These are phyloP conservation scores for Tholera decimalis DNA, from an alignment of 2,888 invertebrate species.

Conservation along the genomic window DNA sequence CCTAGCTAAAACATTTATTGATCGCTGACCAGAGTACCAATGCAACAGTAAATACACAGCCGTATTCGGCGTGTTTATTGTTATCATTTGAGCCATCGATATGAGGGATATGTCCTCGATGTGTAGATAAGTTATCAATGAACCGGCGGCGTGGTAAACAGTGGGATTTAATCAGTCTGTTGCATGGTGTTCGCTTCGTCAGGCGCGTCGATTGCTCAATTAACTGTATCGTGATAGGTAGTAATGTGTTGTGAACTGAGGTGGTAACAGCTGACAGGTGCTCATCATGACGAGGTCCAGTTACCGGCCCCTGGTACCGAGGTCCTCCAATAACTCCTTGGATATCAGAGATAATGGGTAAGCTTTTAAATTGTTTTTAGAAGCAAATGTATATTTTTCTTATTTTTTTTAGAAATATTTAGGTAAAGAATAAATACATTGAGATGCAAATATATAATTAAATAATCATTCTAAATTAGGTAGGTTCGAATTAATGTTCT, in stretches of 20 bases:
- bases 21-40: constrained; percentile 75
- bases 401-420: background rate
- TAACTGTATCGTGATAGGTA: constrained; percentile 59
- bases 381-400: constrained; percentile 1
- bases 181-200: constrained; percentile 69
- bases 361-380: constrained; percentile 63
- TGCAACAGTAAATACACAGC: constrained; percentile 76
- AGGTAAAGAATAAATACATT: background rate
- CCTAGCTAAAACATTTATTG: constrained; percentile 83
- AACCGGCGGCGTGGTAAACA: constrained; percentile 67
- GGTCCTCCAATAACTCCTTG: constrained; percentile 84
- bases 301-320: constrained; percentile 86
- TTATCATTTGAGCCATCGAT: constrained; percentile 60
- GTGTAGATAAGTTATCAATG: constrained; percentile 77
- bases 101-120: constrained; percentile 69
- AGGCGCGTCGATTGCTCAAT: constrained; percentile 78
- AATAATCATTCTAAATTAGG: background rate
- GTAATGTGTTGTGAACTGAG: constrained; percentile 60
- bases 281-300: constrained; percentile 86
- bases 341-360: constrained; percentile 84
- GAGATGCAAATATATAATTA: background rate
- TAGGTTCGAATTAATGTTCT: background rate
- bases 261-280: constrained; percentile 40
- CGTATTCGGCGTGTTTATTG: constrained; percentile 73
- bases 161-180: constrained; percentile 78